Conservation (phyloP, 2,888 invertebrate species). For the Drosophila koepferae region DNA sequence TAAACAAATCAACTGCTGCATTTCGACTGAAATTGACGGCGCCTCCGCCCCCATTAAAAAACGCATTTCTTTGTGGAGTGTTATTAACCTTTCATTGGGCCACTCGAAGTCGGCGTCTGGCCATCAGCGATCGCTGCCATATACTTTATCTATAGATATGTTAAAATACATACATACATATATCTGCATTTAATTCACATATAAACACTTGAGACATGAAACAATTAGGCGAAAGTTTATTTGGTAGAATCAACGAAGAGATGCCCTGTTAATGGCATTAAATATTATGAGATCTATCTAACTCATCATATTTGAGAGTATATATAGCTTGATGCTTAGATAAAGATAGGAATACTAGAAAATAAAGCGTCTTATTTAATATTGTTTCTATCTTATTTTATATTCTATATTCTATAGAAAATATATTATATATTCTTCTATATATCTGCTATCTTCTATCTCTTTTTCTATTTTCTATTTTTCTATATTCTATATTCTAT, state of each 20-base stretch:
- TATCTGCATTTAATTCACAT: constrained; percentile 27
- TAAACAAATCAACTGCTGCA: constrained; percentile 44
- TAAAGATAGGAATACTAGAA: too few relatives aligned
- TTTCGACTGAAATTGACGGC: constrained; percentile 44
- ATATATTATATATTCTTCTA: too few relatives aligned
- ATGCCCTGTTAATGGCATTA: neutral
- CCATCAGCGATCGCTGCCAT: constrained; percentile 34
- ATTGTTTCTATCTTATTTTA: neutral
- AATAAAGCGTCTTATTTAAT: too few relatives aligned
- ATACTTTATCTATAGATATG: constrained; percentile 23
- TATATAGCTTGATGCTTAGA: neutral
- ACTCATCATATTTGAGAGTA: neutral
- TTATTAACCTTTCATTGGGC: constrained; percentile 78
- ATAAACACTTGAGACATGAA: constrained; percentile 43
- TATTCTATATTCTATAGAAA: neutral
- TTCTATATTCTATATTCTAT: too few relatives aligned
- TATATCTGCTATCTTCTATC: too few relatives aligned
- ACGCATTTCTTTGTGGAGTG: constrained; percentile 69
- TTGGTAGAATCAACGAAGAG: neutral
- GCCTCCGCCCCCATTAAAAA: constrained; percentile 47
- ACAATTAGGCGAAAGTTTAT: constrained; percentile 1
- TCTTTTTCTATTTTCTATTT: too few relatives aligned
- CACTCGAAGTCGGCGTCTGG: constrained; percentile 62
- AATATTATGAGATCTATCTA: neutral
- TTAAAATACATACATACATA: neutral